A percentile compares a stretch with the other conserved stretches of the same genome.
Conservation (phyloP, 2,797 vertebrate species). For the Chanos chanos region DNA sequence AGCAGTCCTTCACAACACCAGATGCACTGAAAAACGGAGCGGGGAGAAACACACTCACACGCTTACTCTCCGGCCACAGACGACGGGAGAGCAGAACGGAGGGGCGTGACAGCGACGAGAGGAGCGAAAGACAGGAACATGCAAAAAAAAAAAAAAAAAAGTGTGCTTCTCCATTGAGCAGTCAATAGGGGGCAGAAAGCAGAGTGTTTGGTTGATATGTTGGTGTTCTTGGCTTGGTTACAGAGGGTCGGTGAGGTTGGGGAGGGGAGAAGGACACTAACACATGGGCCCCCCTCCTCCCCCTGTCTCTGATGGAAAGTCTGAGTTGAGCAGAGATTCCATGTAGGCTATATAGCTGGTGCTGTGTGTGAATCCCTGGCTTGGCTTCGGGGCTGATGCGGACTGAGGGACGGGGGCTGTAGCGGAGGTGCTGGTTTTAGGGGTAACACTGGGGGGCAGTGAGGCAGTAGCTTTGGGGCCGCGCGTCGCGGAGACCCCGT, state of each 20-base stretch:
- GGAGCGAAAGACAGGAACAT: conserved; percentile 18
- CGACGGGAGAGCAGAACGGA: neutral
- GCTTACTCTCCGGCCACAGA: neutral
- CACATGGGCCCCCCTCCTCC: conserved; percentile 56
- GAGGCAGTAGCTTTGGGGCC: conserved; percentile 5
- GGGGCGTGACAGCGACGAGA: conserved; percentile 18
- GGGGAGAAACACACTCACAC: too few species aligned
- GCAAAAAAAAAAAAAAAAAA: too few species aligned
- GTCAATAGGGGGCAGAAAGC: too few species aligned
- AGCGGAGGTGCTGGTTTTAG: conserved; percentile 4
- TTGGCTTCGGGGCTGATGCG: conserved; percentile 46
- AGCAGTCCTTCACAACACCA: too few species aligned
- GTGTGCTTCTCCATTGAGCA: too few species aligned
- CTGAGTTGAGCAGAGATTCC: conserved; percentile 82
- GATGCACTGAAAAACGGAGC: too few species aligned
- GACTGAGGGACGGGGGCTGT: conserved; percentile 25
- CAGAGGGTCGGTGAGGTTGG: neutral
- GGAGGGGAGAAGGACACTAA: conserved; percentile 46
- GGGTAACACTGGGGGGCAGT: conserved; percentile 15
- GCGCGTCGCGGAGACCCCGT: conserved; percentile 3
- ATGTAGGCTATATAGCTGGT: conserved; percentile 80
- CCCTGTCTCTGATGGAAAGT: conserved; percentile 72
- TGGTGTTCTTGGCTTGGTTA: too few species aligned
- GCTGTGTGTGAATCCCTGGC: conserved; percentile 67
- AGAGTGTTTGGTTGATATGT: too few species aligned